Evolutionary conservation across 2,888 invertebrate species (phyloP).

Genomic region (Morinoia aosen): DNA sequence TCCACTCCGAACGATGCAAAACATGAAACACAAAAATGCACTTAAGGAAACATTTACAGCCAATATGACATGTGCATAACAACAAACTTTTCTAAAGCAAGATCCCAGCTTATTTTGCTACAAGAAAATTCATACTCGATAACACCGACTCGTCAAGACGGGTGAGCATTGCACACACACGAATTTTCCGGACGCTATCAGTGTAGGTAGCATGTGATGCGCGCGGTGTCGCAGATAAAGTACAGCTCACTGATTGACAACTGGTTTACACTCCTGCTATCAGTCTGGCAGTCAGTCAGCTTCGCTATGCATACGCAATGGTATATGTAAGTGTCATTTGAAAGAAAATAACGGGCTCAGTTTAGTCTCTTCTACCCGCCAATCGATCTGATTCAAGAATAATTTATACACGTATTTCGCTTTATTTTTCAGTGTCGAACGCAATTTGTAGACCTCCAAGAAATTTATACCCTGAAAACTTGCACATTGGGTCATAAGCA

Average conservation of each 20-base stretch:
- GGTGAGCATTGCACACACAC: not conserved
- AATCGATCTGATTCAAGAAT: no score
- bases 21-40: not conserved
- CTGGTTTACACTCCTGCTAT: not conserved
- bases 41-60: not conserved
- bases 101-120: not conserved
- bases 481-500: no score
- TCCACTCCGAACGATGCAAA: not conserved
- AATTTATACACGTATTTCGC: no score
- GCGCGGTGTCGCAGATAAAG: not conserved
- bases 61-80: not conserved
- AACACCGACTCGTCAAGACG: not conserved
- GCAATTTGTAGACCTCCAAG: no score
- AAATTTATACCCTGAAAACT: no score
- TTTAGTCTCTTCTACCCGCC: no score
- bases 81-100: not conserved
- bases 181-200: not conserved
- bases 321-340: no score
- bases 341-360: no score
- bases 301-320: no score
- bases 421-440: no score
- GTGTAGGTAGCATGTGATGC: not conserved
- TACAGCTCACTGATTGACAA: not conserved
- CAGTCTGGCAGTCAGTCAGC: no score
- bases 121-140: not conserved